These are phyloP conservation scores for Corbicula japonica DNA, from an alignment of 2,888 invertebrate species.

Conservation along the genomic window DNA sequence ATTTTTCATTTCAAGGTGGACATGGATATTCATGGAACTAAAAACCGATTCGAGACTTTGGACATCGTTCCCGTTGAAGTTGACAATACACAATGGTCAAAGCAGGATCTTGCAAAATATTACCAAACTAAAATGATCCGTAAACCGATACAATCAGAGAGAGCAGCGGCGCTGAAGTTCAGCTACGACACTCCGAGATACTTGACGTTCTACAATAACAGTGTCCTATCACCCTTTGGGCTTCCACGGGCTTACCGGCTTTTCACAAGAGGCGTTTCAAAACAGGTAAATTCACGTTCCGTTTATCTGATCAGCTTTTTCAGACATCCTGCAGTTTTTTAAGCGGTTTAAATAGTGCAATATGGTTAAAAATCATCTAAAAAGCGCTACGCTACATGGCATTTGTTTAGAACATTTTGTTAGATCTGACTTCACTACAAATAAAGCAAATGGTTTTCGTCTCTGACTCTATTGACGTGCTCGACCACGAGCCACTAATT, in stretches of 20 bases:
- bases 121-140: constrained; percentile 65
- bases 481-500: too few relatives aligned
- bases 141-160: constrained; percentile 69
- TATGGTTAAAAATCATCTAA: too few relatives aligned
- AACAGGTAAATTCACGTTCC: constrained; percentile 69
- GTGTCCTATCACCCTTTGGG: constrained; percentile 65
- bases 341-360: too few relatives aligned
- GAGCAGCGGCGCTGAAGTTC: constrained; percentile 76
- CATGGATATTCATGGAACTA: constrained; percentile 76
- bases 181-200: constrained; percentile 80
- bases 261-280: constrained; percentile 72
- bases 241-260: constrained; percentile 77
- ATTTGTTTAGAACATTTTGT: too few relatives aligned
- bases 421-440: too few relatives aligned
- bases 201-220: constrained; percentile 77
- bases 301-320: too few relatives aligned
- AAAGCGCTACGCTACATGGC: too few relatives aligned
- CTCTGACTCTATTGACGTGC: too few relatives aligned
- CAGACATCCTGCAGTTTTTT: too few relatives aligned
- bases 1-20: constrained; percentile 80
- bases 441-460: too few relatives aligned
- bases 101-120: constrained; percentile 48
- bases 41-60: constrained; percentile 80
- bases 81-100: constrained; percentile 60
- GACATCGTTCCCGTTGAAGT: constrained; percentile 71